Evolutionary conservation across 64 coral and sea anemone genomes (phyloP).

Genomic region (Catalaphyllia jardinei): DNA sequence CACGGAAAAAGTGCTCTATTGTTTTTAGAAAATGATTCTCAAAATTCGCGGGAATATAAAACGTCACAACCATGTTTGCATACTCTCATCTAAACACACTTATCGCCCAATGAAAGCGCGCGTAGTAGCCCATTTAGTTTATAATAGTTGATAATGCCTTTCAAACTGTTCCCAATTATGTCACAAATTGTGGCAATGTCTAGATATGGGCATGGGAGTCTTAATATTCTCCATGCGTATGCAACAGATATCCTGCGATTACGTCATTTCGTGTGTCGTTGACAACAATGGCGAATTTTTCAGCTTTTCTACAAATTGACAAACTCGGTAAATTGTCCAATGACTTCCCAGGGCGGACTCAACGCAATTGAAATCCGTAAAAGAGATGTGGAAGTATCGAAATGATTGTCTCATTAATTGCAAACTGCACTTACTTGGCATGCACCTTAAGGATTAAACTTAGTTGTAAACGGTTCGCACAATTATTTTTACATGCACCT

Average conservation of each 20-base stretch:
- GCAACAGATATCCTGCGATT: background rate
- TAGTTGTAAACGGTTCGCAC: constrained; percentile 7
- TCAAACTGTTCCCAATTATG: no score
- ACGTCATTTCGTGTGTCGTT: background rate
- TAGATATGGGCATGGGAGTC: background rate
- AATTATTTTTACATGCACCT: background rate
- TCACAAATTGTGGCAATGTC: background rate
- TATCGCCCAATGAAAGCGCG: no score
- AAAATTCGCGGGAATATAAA: no score
- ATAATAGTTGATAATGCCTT: no score
- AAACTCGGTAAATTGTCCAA: constrained; percentile 10
- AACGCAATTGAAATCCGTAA: background rate
- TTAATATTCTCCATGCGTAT: background rate
- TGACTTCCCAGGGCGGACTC: background rate
- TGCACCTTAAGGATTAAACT: constrained; percentile 10
- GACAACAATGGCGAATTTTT: constrained; percentile 17
- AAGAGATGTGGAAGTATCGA: constrained; percentile 15
- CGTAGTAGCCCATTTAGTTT: no score
- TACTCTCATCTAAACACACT: no score
- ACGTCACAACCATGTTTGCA: no score
- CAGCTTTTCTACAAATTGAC: constrained; percentile 27
- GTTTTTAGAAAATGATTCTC: no score
- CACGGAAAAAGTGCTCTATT: no score
- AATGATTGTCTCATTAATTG: constrained; percentile 1
- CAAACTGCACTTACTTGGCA: constrained; percentile 20